Percentiles rank a stretch among this genome's conserved stretches.
phyloP scores from a whole-genome alignment of 1,140 invertebrate species.

The Oreohelix idahoensis region DNA sequence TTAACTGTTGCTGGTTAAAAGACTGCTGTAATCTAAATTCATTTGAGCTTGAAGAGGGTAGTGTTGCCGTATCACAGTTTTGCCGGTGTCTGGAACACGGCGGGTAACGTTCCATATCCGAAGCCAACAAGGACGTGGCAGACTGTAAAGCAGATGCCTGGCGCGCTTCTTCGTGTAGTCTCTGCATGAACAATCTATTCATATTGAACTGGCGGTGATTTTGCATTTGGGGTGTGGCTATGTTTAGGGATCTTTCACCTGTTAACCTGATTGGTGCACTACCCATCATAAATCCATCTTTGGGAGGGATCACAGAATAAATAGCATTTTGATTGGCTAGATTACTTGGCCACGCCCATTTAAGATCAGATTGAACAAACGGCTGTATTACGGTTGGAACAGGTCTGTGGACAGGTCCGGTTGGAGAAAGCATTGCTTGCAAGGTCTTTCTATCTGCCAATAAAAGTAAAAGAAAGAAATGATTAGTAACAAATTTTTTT shows the following conservation, averaged over 20 bases:
- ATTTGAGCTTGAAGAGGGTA: too few species aligned
- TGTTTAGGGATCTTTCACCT: neutral
- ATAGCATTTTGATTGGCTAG: neutral
- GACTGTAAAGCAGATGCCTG: constrained; percentile 48
- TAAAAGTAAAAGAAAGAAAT: too few species aligned
- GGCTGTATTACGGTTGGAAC: neutral
- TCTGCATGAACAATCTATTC: constrained; percentile 10
- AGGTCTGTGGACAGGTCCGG: neutral
- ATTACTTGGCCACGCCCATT: constrained; percentile 1
- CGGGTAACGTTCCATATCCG: constrained; percentile 5
- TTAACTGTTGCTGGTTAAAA: neutral
- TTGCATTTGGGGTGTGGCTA: neutral
- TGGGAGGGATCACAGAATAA: neutral
- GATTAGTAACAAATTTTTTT: too few species aligned
- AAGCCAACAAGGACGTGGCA: constrained; percentile 33
- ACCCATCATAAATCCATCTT: neutral
- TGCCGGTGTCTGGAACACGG: too few species aligned
- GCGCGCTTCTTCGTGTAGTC: constrained; percentile 31
- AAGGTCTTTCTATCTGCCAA: neutral
- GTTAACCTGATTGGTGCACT: neutral
- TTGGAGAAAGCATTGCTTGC: neutral
- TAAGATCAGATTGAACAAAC: neutral
- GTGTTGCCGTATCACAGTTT: too few species aligned
- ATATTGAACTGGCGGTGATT: constrained; percentile 29
- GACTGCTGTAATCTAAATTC: constrained; percentile 4